Conservation (phyloP, 2,888 invertebrate species). For the Candidula unifasciata region DNA sequence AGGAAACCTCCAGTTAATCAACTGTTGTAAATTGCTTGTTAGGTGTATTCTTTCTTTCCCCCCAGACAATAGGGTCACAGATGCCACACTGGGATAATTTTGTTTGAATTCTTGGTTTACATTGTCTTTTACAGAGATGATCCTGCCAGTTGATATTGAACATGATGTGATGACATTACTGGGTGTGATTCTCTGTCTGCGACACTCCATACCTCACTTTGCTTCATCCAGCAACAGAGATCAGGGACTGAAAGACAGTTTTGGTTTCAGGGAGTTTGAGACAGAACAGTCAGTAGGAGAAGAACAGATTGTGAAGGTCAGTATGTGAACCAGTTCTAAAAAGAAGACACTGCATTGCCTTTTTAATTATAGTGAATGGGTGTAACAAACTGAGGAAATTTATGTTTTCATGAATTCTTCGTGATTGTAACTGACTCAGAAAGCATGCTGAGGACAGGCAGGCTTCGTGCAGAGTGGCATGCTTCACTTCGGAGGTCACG, state of each 20-base stretch:
- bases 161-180: conserved; percentile 81
- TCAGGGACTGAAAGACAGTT: conserved; percentile 73
- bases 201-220: conserved; percentile 82
- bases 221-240: conserved; percentile 60
- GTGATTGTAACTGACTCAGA: no score
- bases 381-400: no score
- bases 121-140: conserved; percentile 78
- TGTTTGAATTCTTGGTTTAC: no score
- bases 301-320: conserved; percentile 73
- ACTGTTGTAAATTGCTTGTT: no score
- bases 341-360: no score
- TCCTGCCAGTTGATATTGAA: conserved; percentile 81
- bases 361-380: no score
- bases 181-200: conserved; percentile 84
- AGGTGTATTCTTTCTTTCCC: not conserved
- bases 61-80: not conserved
- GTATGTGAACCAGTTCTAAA: not conserved
- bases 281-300: conserved; percentile 67
- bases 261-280: conserved; percentile 66
- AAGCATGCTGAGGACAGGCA: no score
- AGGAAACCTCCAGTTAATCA: no score
- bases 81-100: no score
- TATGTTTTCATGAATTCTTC: no score
- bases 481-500: no score
- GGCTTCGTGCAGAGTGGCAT: no score